These are phyloP conservation scores for Aphaenogaster rudis DNA, from an alignment of 1,140 invertebrate genomes.

Conservation along the genomic window DNA sequence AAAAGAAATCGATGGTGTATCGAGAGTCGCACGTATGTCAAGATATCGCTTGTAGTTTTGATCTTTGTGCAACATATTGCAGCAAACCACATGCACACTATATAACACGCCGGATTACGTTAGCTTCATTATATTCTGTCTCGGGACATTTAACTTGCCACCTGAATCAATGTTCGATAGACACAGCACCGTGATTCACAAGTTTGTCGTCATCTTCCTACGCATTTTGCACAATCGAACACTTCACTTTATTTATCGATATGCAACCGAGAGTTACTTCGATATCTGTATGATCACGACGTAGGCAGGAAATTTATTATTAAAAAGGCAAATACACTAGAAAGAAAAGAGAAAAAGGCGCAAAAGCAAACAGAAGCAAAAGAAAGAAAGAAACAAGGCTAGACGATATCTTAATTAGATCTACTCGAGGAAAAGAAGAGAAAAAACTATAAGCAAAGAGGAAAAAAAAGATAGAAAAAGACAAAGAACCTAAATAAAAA, in stretches of 20 bases:
- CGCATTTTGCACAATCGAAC: conserved; percentile 45
- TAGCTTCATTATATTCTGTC: conserved; percentile 30
- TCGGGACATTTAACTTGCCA: conserved; percentile 36
- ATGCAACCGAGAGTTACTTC: neutral
- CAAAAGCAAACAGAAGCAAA: neutral
- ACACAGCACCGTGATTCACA: conserved; percentile 56
- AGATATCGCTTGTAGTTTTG: conserved; percentile 6
- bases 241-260: conserved; percentile 56
- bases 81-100: conserved; percentile 40
- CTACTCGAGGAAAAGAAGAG: neutral
- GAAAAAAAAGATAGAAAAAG: conserved; percentile 6
- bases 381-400: neutral
- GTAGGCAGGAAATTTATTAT: neutral
- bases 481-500: neutral
- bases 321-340: neutral
- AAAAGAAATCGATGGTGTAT: conserved; percentile 15
- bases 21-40: conserved; percentile 1
- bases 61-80: conserved; percentile 22
- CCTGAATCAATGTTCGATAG: conserved; percentile 17
- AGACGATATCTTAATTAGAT: conserved; percentile 2
- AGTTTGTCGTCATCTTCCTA: conserved; percentile 31
- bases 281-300: neutral
- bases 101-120: neutral
- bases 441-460: neutral
- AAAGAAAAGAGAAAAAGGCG: neutral